Base-by-base conservation (phyloP, 2,113 vertebrate species). In the Mesitornis unicolor region DNA sequence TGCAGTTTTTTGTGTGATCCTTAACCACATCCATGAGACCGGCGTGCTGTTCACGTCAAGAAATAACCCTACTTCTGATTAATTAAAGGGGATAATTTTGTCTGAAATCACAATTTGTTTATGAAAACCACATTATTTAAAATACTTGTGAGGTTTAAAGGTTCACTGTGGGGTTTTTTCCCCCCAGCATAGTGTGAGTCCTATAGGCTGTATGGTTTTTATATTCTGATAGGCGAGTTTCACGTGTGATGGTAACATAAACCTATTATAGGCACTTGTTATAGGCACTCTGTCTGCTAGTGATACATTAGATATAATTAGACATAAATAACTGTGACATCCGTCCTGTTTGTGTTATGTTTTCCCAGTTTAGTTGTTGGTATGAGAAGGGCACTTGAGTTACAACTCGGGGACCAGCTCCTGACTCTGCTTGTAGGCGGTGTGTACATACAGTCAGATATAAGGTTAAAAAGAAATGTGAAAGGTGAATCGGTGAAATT, bases 41-140 rank as follows among this genome's bases (percentile, higher is more conserved):
- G 79, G 29, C 16, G 0, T 25, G 61, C 84, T 78, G 71, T 95
- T 81, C 84, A 56, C 50, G 11, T 93, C 90, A 87, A 59, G 77
- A 91, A 88, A 71, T 79, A 89, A 81, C 40, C 47, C 9, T 4
- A n/a, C 86, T 83, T 96, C 75, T 20, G 48, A 67, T 82, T 53
- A 94, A 87, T 91, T 73, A 91, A 84, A 91, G 53, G 0, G 25
- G 59, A 22, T 60, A 54, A 80, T 71, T 94, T 80, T 5, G 8
- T 71, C 84, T 25, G 40, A 50, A 79, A 88, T 26, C 9, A 13
- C n/a, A 61, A 60, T 74, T 87, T 75, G 61, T 63, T 86, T 43
- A 18, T 38, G 78, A 24, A 86, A 77, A 74, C 18, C 61, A 42
- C 11, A 1, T 43, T 42, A 31, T 75, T 89, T 35, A 17, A 16